Evolutionary conservation across 2,113 vertebrate genomes (phyloP), one percentile per base, ranked within the genome.

Genomic region (Plotosus lineatus): DNA sequence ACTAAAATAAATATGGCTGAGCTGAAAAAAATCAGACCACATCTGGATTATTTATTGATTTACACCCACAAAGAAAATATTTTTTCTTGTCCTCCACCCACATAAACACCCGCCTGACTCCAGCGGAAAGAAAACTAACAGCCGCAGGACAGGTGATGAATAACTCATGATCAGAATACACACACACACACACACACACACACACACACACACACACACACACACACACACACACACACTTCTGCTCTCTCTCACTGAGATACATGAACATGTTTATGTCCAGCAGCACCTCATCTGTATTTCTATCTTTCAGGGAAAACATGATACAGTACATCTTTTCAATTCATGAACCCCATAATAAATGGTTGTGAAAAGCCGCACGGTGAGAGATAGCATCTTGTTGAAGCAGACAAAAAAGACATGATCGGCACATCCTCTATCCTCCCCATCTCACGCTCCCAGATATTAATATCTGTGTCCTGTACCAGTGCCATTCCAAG

Each of bases 141-240:
- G 71, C 77, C 19, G 82, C 82, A 83, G 84, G 83, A 74, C 81
- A 79, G 78, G 81, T 75, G 78, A 90, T 90, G 90, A 89, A 93
- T 91, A 89, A 91, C 87, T 92, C 84, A 92, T 92, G 48, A 42
- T 74, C 56, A 75, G 71, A 56, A 81, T 85, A 86, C 84, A 46
- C n/a, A n/a, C n/a, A n/a, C n/a, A n/a, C n/a, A 76, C 42, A 42
- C 0, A 40, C 74, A 42, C 68, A 48, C 72, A 76, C 53, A 84
- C 19, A 48, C 21, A 75, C 38, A 10, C 15, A 55, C 21, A 48
- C 72, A 42, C 51, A 61, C 76, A 53, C 63, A 75, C 69, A 71
- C 51, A 42, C n/a, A 68, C 48, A 12, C 66, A 60, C 6, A 12
- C 63, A 19, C 61, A 66, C 85, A 85, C 3, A 3, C 17, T 61